These are phyloP conservation scores for Herpailurus yagouaroundi DNA, from an alignment of 2,113 vertebrate genomes.

Conservation along the genomic window DNA sequence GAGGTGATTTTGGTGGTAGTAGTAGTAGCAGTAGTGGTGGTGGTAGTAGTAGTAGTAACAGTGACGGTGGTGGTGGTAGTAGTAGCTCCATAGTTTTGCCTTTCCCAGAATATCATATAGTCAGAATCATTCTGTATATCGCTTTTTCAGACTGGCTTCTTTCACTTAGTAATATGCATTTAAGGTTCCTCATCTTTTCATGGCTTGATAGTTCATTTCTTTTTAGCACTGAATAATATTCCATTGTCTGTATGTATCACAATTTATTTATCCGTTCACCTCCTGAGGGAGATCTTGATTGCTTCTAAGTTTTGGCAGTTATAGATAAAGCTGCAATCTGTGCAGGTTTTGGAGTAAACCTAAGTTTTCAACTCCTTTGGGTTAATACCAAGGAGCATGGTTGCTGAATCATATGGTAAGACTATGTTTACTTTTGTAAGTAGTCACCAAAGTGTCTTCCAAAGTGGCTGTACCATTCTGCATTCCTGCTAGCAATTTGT, in stretches of 20 bases:
- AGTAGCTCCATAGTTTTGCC: not conserved
- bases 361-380: not conserved
- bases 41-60: accelerated
- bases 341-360: not conserved
- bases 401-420: not conserved
- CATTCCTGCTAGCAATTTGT: not conserved
- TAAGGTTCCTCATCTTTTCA: no score
- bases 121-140: not conserved
- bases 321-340: not conserved
- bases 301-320: not conserved
- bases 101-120: not conserved
- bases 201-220: no score
- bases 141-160: no score
- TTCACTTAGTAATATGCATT: no score
- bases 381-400: not conserved
- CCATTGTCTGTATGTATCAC: no score
- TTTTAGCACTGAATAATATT: no score
- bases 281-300: not conserved
- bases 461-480: not conserved
- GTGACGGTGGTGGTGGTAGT: accelerated
- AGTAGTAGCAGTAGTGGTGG: accelerated
- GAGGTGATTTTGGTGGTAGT: not conserved
- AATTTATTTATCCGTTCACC: not conserved
- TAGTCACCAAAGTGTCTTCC: not conserved
- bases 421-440: not conserved